Evolutionary conservation across 2,888 invertebrate genomes (phyloP).

Genomic region (Apeira syringaria): DNA sequence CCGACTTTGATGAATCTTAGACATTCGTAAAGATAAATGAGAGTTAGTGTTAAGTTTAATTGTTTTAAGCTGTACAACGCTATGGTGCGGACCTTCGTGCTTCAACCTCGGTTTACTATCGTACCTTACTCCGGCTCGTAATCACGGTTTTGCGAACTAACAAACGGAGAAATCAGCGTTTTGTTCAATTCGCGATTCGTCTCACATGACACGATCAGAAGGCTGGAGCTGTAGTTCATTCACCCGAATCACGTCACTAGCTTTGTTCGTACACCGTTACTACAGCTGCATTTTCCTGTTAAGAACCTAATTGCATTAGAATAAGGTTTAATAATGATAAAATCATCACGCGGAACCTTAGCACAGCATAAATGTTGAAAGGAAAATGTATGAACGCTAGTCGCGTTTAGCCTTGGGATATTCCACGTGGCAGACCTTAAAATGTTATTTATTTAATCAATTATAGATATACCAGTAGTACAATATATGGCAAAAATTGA

Average conservation of each 20-base stretch:
- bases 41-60: too few relatives aligned
- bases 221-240: constrained; percentile 12
- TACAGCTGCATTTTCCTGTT: not conserved
- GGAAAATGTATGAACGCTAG: not conserved
- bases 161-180: constrained; percentile 4
- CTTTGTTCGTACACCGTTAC: constrained; percentile 20
- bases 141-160: too few relatives aligned
- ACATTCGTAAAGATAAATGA: too few relatives aligned
- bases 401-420: not conserved
- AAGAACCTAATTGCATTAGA: constrained; percentile 1
- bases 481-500: too few relatives aligned
- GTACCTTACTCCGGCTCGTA: not conserved
- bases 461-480: too few relatives aligned
- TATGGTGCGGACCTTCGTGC: too few relatives aligned
- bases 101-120: too few relatives aligned
- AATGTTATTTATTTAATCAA: too few relatives aligned
- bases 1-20: too few relatives aligned
- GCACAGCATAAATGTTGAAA: not conserved
- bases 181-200: constrained; percentile 10
- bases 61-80: too few relatives aligned
- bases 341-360: not conserved
- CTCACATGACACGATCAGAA: constrained; percentile 12
- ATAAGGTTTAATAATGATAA: constrained; percentile 10
- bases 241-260: constrained; percentile 16
- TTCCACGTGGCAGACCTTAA: too few relatives aligned